phyloP scores from a whole-genome alignment of 2,888 invertebrate genomes.

The Smittia sp. region DNA sequence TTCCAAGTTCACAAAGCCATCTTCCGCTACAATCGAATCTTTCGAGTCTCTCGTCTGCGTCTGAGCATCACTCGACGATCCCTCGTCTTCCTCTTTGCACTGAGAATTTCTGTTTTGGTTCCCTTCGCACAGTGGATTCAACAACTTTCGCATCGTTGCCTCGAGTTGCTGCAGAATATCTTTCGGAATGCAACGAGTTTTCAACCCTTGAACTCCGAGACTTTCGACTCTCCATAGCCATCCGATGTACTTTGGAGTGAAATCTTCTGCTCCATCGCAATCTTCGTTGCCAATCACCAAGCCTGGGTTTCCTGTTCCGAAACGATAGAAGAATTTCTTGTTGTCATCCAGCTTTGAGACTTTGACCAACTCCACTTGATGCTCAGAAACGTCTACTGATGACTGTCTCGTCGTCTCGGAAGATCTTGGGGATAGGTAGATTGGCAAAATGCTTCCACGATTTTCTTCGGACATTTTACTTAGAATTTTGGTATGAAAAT shows the following conservation, averaged over 20 bases:
- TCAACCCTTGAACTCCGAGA: conserved; percentile 42
- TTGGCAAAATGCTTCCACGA: too few species aligned
- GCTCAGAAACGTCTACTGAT: neutral
- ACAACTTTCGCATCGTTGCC: conserved; percentile 47
- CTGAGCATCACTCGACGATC: too few species aligned
- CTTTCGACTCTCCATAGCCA: conserved; percentile 62
- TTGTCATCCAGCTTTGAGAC: neutral
- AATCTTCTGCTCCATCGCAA: conserved; percentile 56
- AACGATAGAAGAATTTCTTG: neutral
- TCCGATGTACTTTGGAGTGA: conserved; percentile 64
- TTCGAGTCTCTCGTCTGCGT: too few species aligned
- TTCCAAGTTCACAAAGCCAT: too few species aligned
- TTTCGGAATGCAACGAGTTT: conserved; percentile 50
- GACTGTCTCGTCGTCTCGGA: too few species aligned
- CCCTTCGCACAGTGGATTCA: neutral
- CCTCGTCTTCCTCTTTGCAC: too few species aligned
- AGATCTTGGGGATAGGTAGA: too few species aligned
- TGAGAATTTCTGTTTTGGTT: too few species aligned
- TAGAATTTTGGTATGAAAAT: neutral
- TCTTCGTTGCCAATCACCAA: conserved; percentile 58
- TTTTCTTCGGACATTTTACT: neutral
- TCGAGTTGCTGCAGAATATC: conserved; percentile 50
- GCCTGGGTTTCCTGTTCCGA: conserved; percentile 50
- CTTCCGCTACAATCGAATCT: too few species aligned
- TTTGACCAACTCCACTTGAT: neutral